Evolutionary conservation across 2,797 vertebrate species (phyloP).

Genomic region (Heteromormyrus szaboi): DNA sequence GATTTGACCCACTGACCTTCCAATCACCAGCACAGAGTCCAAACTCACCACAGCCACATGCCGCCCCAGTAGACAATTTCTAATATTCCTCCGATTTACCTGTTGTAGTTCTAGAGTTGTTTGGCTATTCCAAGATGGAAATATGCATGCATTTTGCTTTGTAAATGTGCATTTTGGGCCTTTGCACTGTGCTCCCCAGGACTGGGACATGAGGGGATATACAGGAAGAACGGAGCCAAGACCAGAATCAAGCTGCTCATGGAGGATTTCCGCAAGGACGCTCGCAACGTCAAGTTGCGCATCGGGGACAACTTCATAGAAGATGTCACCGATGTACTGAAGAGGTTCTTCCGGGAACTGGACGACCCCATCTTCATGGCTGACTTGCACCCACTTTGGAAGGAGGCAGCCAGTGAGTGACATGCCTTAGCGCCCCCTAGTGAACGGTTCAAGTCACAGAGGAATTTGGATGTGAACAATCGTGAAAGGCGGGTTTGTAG

Average conservation of each 20-base stretch:
- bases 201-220: slow-evolving; percentile 86
- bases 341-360: slow-evolving; percentile 91
- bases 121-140: background rate
- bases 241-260: slow-evolving; percentile 88
- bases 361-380: slow-evolving; percentile 87
- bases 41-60: background rate
- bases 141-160: background rate
- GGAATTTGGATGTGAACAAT: background rate
- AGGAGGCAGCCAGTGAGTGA: slow-evolving; percentile 74
- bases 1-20: background rate
- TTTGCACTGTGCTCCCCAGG: slow-evolving; percentile 53
- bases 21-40: background rate
- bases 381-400: slow-evolving; percentile 83
- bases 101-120: background rate
- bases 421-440: background rate
- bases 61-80: background rate
- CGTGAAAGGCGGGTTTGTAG: background rate
- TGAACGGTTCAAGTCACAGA: background rate
- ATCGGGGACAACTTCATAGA: slow-evolving; percentile 94
- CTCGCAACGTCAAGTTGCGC: slow-evolving; percentile 85
- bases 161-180: no score
- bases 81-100: background rate
- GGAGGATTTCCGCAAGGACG: slow-evolving; percentile 89
- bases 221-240: slow-evolving; percentile 90
- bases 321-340: slow-evolving; percentile 90